Conservation (phyloP, 2,113 vertebrate species). For the Aepyceros melampus region DNA sequence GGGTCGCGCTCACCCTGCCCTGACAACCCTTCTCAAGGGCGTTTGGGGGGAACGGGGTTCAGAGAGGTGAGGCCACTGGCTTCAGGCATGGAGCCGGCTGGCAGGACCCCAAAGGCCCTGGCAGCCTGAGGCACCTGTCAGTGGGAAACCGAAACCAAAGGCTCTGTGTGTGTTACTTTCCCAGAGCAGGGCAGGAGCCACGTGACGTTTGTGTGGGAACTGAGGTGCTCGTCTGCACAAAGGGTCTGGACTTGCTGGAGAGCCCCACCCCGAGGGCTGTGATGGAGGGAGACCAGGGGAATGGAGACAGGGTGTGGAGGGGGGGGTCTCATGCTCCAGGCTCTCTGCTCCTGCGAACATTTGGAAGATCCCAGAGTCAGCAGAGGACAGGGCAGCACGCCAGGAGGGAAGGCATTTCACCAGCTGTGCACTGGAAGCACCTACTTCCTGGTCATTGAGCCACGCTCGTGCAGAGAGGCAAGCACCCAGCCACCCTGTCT, state of each 20-base stretch:
- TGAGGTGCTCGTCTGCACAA: too few relatives aligned
- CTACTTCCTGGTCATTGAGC: neutral
- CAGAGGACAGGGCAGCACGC: fast-evolving
- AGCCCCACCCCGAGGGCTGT: neutral
- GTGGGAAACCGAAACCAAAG: neutral
- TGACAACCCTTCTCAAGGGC: neutral
- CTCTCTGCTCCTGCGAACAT: neutral
- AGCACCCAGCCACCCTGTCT: neutral
- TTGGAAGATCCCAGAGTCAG: neutral
- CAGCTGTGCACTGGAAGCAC: neutral
- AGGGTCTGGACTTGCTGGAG: neutral
- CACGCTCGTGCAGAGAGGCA: neutral
- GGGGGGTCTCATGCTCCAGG: neutral
- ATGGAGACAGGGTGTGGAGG: neutral
- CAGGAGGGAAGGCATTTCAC: neutral
- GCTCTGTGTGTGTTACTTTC: too few relatives aligned
- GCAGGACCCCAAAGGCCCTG: neutral
- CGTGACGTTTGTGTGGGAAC: too few relatives aligned
- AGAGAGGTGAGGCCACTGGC: neutral
- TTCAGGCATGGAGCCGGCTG: fast-evolving
- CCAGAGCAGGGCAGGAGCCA: fast-evolving
- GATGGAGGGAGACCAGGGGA: neutral
- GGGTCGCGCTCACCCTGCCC: neutral
- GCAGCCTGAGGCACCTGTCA: neutral
- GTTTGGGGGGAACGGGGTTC: fast-evolving